Evolutionary conservation across 2,888 invertebrate genomes (phyloP).

Genomic region (Hemaris fuciformis): DNA sequence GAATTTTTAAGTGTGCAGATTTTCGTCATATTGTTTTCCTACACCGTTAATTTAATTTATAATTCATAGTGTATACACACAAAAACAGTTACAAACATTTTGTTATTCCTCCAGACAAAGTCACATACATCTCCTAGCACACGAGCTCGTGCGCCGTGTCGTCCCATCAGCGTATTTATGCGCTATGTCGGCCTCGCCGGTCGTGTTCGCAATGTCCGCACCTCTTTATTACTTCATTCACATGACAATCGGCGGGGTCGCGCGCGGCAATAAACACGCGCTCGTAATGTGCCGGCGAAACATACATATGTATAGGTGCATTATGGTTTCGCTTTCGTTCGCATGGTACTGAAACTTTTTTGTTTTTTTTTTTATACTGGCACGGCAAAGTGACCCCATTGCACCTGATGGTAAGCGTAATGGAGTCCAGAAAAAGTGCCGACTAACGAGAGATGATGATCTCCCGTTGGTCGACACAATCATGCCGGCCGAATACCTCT

Average conservation of each 20-base stretch:
- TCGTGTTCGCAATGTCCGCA: background rate
- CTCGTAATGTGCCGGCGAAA: background rate
- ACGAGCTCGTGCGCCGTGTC: background rate
- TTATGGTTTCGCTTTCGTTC: background rate
- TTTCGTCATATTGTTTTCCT: too few relatives aligned
- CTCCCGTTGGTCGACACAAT: too few relatives aligned
- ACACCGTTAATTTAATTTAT: too few relatives aligned
- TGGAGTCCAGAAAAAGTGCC: too few relatives aligned
- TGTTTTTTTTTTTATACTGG: too few relatives aligned
- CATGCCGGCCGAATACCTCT: too few relatives aligned
- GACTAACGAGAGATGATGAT: too few relatives aligned
- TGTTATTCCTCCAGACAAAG: background rate
- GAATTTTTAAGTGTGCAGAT: too few relatives aligned
- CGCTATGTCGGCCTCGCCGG: background rate
- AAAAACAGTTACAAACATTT: too few relatives aligned
- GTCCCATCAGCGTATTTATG: background rate
- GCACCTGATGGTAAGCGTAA: too few relatives aligned
- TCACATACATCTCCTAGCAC: background rate
- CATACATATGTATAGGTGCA: background rate
- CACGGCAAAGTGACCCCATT: too few relatives aligned
- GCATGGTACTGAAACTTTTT: background rate
- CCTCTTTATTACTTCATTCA: conserved; percentile 5
- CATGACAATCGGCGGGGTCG: background rate
- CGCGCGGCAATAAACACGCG: background rate
- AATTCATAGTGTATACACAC: too few relatives aligned